A percentile compares a stretch with the other conserved stretches of the same genome.
Conservation (phyloP, 2,113 vertebrate species). For the Pteropus alecto region DNA sequence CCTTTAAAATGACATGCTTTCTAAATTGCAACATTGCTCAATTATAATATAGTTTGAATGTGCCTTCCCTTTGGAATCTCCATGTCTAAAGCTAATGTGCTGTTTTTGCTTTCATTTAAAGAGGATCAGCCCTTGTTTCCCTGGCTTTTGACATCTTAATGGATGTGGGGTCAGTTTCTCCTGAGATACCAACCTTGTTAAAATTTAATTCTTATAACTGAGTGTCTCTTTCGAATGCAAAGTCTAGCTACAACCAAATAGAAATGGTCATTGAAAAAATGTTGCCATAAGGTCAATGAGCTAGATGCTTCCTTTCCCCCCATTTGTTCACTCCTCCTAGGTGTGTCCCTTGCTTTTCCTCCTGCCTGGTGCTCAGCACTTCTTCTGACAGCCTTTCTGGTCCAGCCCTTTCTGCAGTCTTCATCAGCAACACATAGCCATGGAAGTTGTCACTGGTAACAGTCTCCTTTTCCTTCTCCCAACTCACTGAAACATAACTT, state of each 20-base stretch:
- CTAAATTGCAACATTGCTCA: not conserved
- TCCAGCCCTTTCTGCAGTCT: not conserved
- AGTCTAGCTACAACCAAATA: not conserved
- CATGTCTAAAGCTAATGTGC: not conserved
- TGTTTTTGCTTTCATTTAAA: not conserved
- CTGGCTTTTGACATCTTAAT: conserved; percentile 48
- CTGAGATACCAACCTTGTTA: conserved; percentile 37
- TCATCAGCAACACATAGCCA: not conserved
- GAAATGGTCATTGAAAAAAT: not conserved
- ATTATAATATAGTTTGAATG: not conserved
- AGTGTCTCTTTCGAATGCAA: conserved; percentile 28
- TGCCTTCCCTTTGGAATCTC: not conserved
- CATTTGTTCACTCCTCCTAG: not conserved
- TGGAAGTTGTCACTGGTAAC: not conserved
- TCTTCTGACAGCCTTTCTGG: not conserved
- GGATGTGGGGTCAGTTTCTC: conserved; percentile 33
- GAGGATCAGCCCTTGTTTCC: conserved; percentile 23
- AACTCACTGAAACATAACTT: not conserved
- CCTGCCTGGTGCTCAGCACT: accelerated
- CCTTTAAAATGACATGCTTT: conserved; percentile 24
- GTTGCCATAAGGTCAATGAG: not conserved
- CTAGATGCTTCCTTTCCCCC: not conserved
- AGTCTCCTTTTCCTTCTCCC: not conserved
- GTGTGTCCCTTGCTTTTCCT: not conserved
- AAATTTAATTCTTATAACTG: conserved; percentile 2